Percentiles rank a stretch among this genome's conserved stretches.
Conservation (phyloP, 1,140 invertebrate genomes). For the Heliconius eleuchia region DNA sequence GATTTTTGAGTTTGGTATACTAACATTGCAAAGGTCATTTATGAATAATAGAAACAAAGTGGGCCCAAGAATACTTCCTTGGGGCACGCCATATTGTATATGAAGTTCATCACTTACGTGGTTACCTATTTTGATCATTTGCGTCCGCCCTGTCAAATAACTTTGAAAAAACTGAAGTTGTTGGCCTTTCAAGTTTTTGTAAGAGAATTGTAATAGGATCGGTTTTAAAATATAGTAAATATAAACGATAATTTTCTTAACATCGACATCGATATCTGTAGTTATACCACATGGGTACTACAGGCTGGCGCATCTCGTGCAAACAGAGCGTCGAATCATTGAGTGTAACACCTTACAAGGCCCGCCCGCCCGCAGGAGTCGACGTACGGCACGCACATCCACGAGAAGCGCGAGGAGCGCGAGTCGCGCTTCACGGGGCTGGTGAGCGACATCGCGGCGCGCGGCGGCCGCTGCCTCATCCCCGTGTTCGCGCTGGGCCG, state of each 20-base stretch:
- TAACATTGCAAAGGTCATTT: not conserved
- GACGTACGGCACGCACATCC: slow-evolving; percentile 99
- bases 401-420: slow-evolving; percentile 98
- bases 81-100: not conserved
- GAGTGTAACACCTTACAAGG: too few relatives aligned
- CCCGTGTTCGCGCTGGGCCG: slow-evolving; percentile 99
- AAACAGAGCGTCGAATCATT: too few relatives aligned
- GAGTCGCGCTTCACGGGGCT: slow-evolving; percentile 97
- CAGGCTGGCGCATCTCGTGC: too few relatives aligned
- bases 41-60: not conserved
- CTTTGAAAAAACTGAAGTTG: not conserved
- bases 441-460: slow-evolving; percentile 97
- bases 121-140: not conserved
- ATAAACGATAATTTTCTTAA: too few relatives aligned
- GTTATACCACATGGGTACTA: too few relatives aligned
- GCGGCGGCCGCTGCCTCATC: slow-evolving; percentile 98
- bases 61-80: not conserved
- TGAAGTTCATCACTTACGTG: too few relatives aligned
- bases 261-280: too few relatives aligned
- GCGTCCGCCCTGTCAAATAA: not conserved
- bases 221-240: too few relatives aligned
- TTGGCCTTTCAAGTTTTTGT: too few relatives aligned
- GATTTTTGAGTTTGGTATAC: not conserved
- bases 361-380: slow-evolving; percentile 86
- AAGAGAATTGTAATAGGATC: too few relatives aligned